Evolutionary conservation across 2,797 vertebrate species (phyloP).

Genomic region (Salarias fasciatus): DNA sequence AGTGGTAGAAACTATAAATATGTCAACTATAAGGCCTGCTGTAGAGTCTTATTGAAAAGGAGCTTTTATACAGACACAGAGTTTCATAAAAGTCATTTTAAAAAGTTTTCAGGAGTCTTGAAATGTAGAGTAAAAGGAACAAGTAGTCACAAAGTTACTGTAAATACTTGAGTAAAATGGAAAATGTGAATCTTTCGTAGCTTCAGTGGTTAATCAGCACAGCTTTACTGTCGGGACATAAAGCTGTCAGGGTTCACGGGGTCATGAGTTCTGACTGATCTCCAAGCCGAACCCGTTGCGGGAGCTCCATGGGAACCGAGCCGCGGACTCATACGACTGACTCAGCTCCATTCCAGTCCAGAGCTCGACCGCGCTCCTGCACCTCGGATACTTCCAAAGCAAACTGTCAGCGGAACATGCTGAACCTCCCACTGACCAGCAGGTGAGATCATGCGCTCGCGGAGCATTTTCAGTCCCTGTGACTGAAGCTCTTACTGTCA

Average conservation of each 20-base stretch:
- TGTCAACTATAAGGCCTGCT: too few relatives aligned
- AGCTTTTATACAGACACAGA: too few relatives aligned
- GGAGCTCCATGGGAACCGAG: constrained; percentile 19
- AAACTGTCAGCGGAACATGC: constrained; percentile 38
- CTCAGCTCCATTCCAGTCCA: constrained; percentile 47
- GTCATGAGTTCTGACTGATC: constrained; percentile 32
- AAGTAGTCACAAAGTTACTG: not conserved
- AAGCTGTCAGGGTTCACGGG: constrained; percentile 15
- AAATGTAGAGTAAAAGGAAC: not conserved
- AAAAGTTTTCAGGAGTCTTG: too few relatives aligned
- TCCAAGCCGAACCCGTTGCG: constrained; percentile 12
- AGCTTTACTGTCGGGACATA: constrained; percentile 3
- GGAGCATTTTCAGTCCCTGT: constrained; percentile 43
- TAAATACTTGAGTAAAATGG: constrained; percentile 2
- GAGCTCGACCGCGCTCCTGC: constrained; percentile 49
- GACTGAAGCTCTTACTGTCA: constrained; percentile 56
- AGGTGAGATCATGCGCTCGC: constrained; percentile 48
- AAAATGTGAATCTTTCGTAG: not conserved
- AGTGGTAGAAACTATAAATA: too few relatives aligned
- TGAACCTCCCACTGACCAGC: constrained; percentile 40
- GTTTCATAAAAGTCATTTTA: too few relatives aligned
- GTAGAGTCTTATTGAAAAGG: too few relatives aligned
- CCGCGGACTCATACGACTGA: constrained; percentile 36
- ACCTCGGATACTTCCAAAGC: constrained; percentile 45
- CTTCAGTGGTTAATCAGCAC: constrained; percentile 17